Base-by-base conservation (phyloP, 92 coral and sea anemone species). In the Hydrozoanthus gracilis region DNA sequence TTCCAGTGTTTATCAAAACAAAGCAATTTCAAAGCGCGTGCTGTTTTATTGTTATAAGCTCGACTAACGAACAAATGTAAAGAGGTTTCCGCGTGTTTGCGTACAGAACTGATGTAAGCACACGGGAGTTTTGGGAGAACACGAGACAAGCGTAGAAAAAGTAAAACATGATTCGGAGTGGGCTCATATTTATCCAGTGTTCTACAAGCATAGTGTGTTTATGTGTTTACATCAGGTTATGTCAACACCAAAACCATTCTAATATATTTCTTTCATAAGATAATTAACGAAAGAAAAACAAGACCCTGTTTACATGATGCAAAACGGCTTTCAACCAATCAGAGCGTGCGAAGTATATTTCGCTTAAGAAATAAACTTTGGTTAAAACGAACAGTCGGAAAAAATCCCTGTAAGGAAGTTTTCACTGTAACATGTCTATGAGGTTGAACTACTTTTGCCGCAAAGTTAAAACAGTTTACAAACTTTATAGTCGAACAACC, bases 51-150 rank as follows among this genome's bases (percentile, higher is more conserved):
- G 61, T 54, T 54, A 54, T 54, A 54, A 54, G 61, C 61, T 54
- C 61, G 61, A 58, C 65, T 58, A 58, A 58, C 5, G 65, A 58
- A 58, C 5, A 58, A 58, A 58, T 58, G 65, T 58, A 58, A 58
- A 58, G 39, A n/a, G n/a, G n/a, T n/a, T n/a, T n/a, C n/a, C n/a
- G n/a, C n/a, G 64, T 58, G 65, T 58, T 58, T 58, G 65, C 65
- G 65, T 58, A 58, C 65, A 58, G 65, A 58, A 58, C 3, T 58
- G 3, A 58, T 58, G 65, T 58, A 58, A 58, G 65, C 65, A 58
- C 65, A 58, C 65, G 65, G 65, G 65, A 58, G 65, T 58, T 58
- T 58, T 58, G 65, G 65, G 65, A 58, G 65, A 58, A 58, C 65
- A 58, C 65, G 65, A 58, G 65, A 58, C 65, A 58, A 14, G 65